A percentile compares a stretch with the other conserved stretches of the same genome.
Conservation (phyloP, 2,797 vertebrate species). For the Diceros bicornis region DNA sequence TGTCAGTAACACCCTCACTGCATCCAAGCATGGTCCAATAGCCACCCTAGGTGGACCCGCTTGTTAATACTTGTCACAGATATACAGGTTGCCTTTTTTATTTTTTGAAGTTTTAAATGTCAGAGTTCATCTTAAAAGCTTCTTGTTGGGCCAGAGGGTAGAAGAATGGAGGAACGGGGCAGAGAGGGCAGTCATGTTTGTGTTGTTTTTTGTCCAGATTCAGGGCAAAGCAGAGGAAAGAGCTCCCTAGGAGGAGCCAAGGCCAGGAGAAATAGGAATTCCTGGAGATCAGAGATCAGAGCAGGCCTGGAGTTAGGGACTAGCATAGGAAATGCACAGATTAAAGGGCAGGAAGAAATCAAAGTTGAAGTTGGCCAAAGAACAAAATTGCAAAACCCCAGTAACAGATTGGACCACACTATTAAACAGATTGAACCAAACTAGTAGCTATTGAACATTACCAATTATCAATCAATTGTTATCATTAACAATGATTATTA, state of each 20-base stretch:
- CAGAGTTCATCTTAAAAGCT: neutral
- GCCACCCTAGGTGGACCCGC: rapidly evolving
- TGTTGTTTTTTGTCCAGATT: neutral
- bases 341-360: neutral
- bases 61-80: neutral
- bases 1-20: rapidly evolving
- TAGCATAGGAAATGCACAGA: neutral
- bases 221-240: neutral
- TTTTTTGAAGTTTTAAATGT: neutral
- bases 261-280: neutral
- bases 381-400: neutral
- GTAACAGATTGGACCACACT: neutral
- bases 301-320: neutral
- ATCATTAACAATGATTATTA: neutral
- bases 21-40: rapidly evolving
- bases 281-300: neutral
- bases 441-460: neutral
- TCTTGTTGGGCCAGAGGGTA: neutral
- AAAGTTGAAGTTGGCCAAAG: neutral
- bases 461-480: neutral
- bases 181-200: neutral
- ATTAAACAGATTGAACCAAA: neutral
- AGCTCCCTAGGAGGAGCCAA: neutral
- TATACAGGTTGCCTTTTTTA: neutral
- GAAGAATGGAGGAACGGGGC: neutral